A percentile compares a stretch with the other conserved stretches of the same genome.
Evolutionary conservation across 2,888 invertebrate genomes (phyloP).

Genomic region (Chironomus tentans): DNA sequence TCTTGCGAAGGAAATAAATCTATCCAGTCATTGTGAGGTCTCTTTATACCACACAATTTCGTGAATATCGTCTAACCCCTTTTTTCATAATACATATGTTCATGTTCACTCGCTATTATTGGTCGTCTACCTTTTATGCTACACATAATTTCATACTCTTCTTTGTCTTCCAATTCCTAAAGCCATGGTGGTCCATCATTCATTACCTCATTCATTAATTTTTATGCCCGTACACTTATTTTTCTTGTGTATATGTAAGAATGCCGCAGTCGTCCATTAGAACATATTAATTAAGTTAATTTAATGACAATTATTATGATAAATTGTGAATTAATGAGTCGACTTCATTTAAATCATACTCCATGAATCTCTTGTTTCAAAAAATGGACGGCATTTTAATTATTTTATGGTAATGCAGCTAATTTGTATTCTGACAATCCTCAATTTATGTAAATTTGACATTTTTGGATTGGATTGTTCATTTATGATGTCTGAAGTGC

Average conservation of each 20-base stretch:
- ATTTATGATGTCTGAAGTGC: no score
- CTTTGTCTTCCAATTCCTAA: neutral
- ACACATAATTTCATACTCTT: neutral
- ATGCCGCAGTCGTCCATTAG: neutral
- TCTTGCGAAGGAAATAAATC: neutral
- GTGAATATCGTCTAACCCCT: neutral
- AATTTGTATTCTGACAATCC: neutral
- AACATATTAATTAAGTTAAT: conserved; percentile 20
- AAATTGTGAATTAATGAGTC: conserved; percentile 24
- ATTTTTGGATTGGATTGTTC: neutral
- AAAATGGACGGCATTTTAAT: neutral
- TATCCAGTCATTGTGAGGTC: conserved; percentile 21
- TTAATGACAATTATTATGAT: conserved; percentile 27
- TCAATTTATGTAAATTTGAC: neutral
- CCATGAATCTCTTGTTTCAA: neutral
- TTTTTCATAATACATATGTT: neutral
- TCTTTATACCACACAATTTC: neutral
- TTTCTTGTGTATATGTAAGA: no score
- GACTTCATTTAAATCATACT: neutral
- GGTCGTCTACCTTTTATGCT: neutral
- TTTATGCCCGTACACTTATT: no score
- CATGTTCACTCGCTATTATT: neutral
- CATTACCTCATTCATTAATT: neutral
- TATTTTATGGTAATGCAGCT: no score
- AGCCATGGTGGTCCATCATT: conserved; percentile 19